phyloP scores from a whole-genome alignment of 2,888 invertebrate genomes.

The Nephrotoma guestfalica region DNA sequence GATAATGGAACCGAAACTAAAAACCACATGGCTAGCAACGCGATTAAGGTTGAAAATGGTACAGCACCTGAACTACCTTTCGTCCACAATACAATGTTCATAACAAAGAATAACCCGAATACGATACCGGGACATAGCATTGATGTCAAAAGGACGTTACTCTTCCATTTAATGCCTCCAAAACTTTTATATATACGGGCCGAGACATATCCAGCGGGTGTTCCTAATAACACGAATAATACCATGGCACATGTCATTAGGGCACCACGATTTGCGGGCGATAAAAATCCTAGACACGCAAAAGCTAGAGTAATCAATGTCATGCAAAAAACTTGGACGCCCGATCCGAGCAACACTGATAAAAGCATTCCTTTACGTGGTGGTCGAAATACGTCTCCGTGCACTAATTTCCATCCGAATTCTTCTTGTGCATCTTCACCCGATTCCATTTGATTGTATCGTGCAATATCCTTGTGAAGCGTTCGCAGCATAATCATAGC shows the following conservation, averaged over 20 bases:
- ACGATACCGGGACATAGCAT: conserved; percentile 94
- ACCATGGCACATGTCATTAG: conserved; percentile 97
- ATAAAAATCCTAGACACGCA: conserved; percentile 97
- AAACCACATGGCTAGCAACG: conserved; percentile 91
- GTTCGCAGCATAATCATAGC: conserved; percentile 97
- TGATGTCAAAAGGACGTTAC: conserved; percentile 90
- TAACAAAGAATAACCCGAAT: conserved; percentile 91
- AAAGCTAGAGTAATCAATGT: conserved; percentile 89
- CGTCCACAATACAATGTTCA: conserved; percentile 93
- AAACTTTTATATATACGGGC: conserved; percentile 97
- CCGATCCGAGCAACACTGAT: conserved; percentile 91
- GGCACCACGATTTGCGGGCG: conserved; percentile 96
- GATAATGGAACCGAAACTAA: conserved; percentile 97
- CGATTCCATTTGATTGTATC: conserved; percentile 91
- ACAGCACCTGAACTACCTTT: conserved; percentile 93
- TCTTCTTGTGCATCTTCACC: conserved; percentile 85
- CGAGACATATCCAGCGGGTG: conserved; percentile 92
- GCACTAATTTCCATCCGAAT: conserved; percentile 86
- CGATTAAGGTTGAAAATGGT: conserved; percentile 91
- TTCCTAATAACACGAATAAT: conserved; percentile 90
- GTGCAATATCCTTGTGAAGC: conserved; percentile 93
- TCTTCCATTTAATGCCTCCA: conserved; percentile 97
- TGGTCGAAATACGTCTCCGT: conserved; percentile 95
- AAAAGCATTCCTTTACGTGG: conserved; percentile 93
- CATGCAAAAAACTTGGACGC: conserved; percentile 92